Evolutionary conservation across 2,888 invertebrate species (phyloP).

Genomic region (Micoletzkya japonica): DNA sequence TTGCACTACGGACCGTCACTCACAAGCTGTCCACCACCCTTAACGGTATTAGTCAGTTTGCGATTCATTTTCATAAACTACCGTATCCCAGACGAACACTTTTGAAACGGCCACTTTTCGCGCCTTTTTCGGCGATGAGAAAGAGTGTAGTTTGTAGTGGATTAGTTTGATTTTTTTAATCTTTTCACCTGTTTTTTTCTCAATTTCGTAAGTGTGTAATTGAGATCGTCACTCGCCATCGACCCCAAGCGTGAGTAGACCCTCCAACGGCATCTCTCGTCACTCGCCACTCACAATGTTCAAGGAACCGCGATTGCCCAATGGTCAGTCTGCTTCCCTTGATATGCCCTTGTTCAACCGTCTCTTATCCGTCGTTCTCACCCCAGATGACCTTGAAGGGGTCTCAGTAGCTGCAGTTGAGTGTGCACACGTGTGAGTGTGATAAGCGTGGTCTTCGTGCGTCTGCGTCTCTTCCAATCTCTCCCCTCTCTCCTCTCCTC

Average conservation of each 20-base stretch:
- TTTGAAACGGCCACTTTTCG: background rate
- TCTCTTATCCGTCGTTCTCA: background rate
- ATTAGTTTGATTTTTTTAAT: constrained; percentile 3
- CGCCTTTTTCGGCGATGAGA: background rate
- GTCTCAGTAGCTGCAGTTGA: background rate
- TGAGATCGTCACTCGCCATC: constrained; percentile 17
- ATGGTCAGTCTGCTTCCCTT: constrained; percentile 3
- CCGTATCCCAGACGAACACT: background rate
- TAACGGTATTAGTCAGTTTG: constrained; percentile 19
- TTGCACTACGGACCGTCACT: constrained; percentile 15
- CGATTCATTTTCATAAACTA: background rate
- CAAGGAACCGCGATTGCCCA: constrained; percentile 21
- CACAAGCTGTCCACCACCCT: background rate
- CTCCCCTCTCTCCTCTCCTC: background rate
- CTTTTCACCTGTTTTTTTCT: background rate
- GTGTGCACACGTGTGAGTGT: background rate
- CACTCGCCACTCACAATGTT: constrained; percentile 12
- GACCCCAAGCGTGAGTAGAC: constrained; percentile 16
- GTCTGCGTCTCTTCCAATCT: background rate
- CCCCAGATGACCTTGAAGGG: background rate
- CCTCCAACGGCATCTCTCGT: background rate
- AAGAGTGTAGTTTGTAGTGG: background rate
- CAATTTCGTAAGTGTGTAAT: background rate
- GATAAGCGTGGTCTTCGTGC: background rate
- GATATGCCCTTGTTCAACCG: background rate